These are phyloP conservation scores for Ametastegia equiseti DNA, from an alignment of 2,888 invertebrate species.

Conservation along the genomic window DNA sequence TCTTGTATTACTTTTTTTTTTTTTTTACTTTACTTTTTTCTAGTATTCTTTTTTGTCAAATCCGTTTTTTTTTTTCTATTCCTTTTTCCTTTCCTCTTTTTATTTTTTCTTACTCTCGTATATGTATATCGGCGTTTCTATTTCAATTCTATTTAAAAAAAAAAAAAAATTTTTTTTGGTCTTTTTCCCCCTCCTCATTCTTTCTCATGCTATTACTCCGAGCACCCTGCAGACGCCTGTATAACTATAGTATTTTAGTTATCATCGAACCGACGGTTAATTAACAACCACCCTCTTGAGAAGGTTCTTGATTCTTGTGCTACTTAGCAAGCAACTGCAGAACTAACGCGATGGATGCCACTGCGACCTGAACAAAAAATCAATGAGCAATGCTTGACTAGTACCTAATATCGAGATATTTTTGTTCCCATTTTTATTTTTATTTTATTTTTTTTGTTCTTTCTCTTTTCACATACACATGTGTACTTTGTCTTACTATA, in stretches of 20 bases:
- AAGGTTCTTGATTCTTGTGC: background rate
- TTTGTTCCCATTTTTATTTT: background rate
- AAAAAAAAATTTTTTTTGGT: too few species aligned
- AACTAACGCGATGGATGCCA: background rate
- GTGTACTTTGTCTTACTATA: background rate
- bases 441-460: background rate
- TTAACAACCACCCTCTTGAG: background rate
- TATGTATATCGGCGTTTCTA: too few species aligned
- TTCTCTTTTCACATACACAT: background rate
- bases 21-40: background rate
- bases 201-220: background rate
- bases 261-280: slow-evolving; percentile 4
- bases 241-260: background rate
- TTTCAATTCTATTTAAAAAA: too few species aligned
- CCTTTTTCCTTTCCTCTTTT: background rate
- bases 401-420: background rate
- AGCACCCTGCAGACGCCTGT: background rate
- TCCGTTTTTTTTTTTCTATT: background rate
- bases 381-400: slow-evolving; percentile 5
- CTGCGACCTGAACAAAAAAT: slow-evolving; percentile 15
- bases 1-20: background rate
- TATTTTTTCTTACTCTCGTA: background rate
- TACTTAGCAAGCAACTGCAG: background rate
- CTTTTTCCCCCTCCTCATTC: too few species aligned
- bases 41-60: background rate